phyloP scores from a whole-genome alignment of 2,888 invertebrate genomes.

The Lasiommata megera region DNA sequence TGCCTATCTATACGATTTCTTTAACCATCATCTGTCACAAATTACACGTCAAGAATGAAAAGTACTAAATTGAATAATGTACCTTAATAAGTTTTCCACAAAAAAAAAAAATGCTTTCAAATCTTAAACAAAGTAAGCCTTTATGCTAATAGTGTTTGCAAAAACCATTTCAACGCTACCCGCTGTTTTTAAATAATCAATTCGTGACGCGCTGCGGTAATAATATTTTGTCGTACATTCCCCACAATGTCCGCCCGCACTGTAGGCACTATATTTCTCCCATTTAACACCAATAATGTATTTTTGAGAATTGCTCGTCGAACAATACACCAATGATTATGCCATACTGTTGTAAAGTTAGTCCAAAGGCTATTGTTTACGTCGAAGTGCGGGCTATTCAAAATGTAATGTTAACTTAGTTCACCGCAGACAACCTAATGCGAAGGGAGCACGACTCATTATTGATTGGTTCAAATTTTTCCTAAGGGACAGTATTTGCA shows the following conservation, averaged over 20 bases:
- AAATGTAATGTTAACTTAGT: slow-evolving; percentile 13
- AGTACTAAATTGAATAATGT: background rate
- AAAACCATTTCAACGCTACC: slow-evolving; percentile 34
- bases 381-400: slow-evolving; percentile 48
- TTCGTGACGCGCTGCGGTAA: slow-evolving; percentile 69
- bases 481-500: slow-evolving; percentile 40
- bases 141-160: slow-evolving; percentile 29
- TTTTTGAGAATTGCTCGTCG: slow-evolving; percentile 59
- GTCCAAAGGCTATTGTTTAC: slow-evolving; percentile 75
- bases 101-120: slow-evolving; percentile 11
- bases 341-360: slow-evolving; percentile 58
- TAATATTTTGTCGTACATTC: slow-evolving; percentile 71
- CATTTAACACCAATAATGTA: slow-evolving; percentile 61
- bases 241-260: slow-evolving; percentile 53
- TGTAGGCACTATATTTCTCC: slow-evolving; percentile 42
- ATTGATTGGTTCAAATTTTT: slow-evolving; percentile 29
- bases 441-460: slow-evolving; percentile 22
- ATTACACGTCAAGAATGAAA: background rate
- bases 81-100: background rate
- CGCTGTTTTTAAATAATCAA: slow-evolving; percentile 50
- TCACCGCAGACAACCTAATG: slow-evolving; percentile 8
- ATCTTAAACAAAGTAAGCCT: slow-evolving; percentile 18
- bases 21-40: too few relatives aligned
- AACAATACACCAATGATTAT: slow-evolving; percentile 35
- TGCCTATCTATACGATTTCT: too few relatives aligned